Conservation (phyloP, 2,888 invertebrate genomes). For the Andrena flavipes region DNA sequence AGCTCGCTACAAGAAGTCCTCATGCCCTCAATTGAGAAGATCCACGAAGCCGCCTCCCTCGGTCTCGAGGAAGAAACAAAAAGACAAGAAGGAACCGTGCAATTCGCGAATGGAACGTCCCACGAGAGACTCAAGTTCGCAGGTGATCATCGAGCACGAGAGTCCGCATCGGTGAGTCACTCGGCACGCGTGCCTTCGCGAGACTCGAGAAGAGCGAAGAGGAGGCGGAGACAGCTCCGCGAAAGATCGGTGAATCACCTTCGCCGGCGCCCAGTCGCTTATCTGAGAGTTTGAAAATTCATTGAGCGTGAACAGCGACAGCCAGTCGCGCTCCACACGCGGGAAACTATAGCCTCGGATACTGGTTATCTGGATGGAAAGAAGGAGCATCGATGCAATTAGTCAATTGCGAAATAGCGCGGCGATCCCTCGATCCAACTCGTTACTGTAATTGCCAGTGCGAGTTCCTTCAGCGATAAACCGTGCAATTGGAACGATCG, state of each 20-base stretch:
- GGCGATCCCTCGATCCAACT: neutral
- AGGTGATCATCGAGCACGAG: constrained; percentile 49
- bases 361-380: neutral
- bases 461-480: neutral
- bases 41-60: too few species aligned
- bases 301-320: constrained; percentile 5
- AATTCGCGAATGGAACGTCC: too few species aligned
- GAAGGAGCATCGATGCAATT: constrained; percentile 1
- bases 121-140: constrained; percentile 7
- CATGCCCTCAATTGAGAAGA: too few species aligned
- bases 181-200: constrained; percentile 25
- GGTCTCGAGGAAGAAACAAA: too few species aligned
- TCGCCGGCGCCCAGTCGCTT: constrained; percentile 5
- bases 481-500: neutral
- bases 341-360: neutral
- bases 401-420: constrained; percentile 15
- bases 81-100: too few species aligned
- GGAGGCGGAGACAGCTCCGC: constrained; percentile 19
- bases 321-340: neutral
- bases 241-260: constrained; percentile 60
- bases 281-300: constrained; percentile 34
- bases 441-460: neutral
- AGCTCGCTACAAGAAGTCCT: too few species aligned
- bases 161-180: constrained; percentile 59
- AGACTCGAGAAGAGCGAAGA: constrained; percentile 4